Evolutionary conservation across 1,140 invertebrate genomes (phyloP), one percentile per base, ranked within the genome.

Genomic region (Battus philenor): DNA sequence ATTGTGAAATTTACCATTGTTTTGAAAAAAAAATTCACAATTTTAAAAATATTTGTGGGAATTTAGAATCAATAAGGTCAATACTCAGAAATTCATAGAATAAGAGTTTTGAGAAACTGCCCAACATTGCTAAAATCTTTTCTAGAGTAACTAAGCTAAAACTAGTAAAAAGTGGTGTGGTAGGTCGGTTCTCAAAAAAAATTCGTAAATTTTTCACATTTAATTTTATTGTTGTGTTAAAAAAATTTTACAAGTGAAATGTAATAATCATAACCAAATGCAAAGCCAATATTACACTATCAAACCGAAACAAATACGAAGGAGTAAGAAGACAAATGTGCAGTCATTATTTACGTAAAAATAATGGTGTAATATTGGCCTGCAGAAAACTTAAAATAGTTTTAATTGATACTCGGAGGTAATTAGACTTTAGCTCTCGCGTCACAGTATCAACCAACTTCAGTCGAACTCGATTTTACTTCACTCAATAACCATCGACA

Each of bases 161-260:
- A n/a, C n/a, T n/a, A n/a, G n/a, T n/a, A n/a, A n/a, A n/a, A n/a
- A n/a, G n/a, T n/a, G n/a, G n/a, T n/a, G n/a, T n/a, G n/a, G n/a
- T n/a, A n/a, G n/a, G n/a, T n/a, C n/a, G n/a, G n/a, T n/a, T n/a
- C n/a, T n/a, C n/a, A n/a, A n/a, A n/a, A n/a, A n/a, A n/a, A n/a
- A n/a, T n/a, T n/a, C n/a, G n/a, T n/a, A n/a, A n/a, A n/a, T n/a
- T 74, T 79, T 75, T 77, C 73, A 81, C 80, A 84, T 74, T 82
- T 77, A 82, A 77, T 80, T 84, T 82, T 84, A 84, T 80, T 81
- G 73, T 78, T 84, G 76, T 83, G 80, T 84, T 81, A 80, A 80
- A 83, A 80, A 84, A 77, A 73, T 71, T 81, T 74, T 85, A 85
- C 78, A 85, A 77, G 80, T 82, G 76, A 77, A 77, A 77, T 74